Base-by-base conservation (phyloP, 2,888 invertebrate species). In the Caenorhabditis parvicauda region DNA sequence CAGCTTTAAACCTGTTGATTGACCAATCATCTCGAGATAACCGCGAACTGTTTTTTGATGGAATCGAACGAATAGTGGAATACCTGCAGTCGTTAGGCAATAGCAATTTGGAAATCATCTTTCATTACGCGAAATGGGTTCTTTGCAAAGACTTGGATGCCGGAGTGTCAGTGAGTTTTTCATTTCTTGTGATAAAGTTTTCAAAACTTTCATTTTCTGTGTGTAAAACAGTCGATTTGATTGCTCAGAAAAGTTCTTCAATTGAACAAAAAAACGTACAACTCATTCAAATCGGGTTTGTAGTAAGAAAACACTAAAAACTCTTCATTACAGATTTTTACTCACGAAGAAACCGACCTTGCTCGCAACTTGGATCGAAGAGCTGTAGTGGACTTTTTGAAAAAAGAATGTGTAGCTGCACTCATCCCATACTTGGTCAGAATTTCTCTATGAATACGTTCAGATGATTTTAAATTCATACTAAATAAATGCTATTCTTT, bases 111-210 rank as follows among this genome's bases (percentile, higher is more conserved):
- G 89, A 90, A 62, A 83, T 95, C 61, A 93, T 98, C 78, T 88
- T 95, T 78, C 90, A 95, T 81, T 96, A 92, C 84, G 88, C 93
- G 21, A 89, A 90, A 67, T 94, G 93, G 92, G 90, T 98, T 47
- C 83, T 98, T 39, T 87, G 87, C 57, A 88, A 89, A 70, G 86
- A 90, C 81, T 90, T 93, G 0, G 89, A 90, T 67, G 90, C 93
- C 81, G 96, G 95, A 0, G 84, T 98, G 4, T 89, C 86, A 77
- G 84, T 84, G 65, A 32, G 56, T n/a, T n/a, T n/a, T n/a, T n/a
- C n/a, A n/a, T n/a, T n/a, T n/a, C n/a, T n/a, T n/a, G n/a, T n/a
- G n/a, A n/a, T n/a, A n/a, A n/a, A n/a, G n/a, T n/a, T n/a, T n/a
- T n/a, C n/a, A n/a, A n/a, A n/a, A n/a, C n/a, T 41, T 41, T 6